phyloP scores from a whole-genome alignment of 2,888 invertebrate genomes.

The Chloroclysta siterata region DNA sequence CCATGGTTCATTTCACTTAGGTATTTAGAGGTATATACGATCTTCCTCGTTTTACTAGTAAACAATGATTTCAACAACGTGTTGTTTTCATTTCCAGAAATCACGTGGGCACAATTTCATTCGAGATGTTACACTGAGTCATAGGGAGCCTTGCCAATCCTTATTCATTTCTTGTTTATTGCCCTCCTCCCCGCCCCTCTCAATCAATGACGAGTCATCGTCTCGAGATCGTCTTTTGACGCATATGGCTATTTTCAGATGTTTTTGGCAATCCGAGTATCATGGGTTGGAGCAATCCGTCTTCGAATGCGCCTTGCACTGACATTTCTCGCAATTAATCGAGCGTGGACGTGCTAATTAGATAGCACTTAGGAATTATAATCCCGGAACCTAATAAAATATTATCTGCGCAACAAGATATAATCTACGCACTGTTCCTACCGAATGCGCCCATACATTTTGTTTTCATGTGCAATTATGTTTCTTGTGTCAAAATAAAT shows the following conservation, averaged over 20 bases:
- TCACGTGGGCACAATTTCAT: conserved; percentile 51
- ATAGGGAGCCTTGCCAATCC: conserved; percentile 69
- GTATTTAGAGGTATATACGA: conserved; percentile 2
- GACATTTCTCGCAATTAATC: conserved; percentile 48
- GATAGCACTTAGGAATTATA: conserved; percentile 37
- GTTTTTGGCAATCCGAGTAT: conserved; percentile 47
- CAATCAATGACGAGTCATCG: conserved; percentile 66
- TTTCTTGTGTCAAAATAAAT: conserved; percentile 61
- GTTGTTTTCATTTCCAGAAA: conserved; percentile 48
- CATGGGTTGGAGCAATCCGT: conserved; percentile 51
- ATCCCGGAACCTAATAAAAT: conserved; percentile 33
- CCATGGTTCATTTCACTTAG: conserved; percentile 3
- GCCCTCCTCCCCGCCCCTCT: conserved; percentile 45
- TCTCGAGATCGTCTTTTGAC: conserved; percentile 66
- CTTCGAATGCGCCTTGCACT: conserved; percentile 45
- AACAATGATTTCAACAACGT: conserved; percentile 48
- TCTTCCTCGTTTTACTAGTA: conserved; percentile 42
- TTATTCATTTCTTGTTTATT: conserved; percentile 74
- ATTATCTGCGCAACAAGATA: conserved; percentile 28
- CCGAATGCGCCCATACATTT: conserved; percentile 25
- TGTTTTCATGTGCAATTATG: conserved; percentile 30
- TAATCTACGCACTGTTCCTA: conserved; percentile 16
- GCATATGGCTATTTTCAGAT: conserved; percentile 71
- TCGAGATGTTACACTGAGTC: conserved; percentile 55
- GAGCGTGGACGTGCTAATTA: conserved; percentile 34